A percentile compares a stretch with the other conserved stretches of the same genome.
Conservation (phyloP, 2,888 invertebrate genomes). For the Drosophila vallismaia region DNA sequence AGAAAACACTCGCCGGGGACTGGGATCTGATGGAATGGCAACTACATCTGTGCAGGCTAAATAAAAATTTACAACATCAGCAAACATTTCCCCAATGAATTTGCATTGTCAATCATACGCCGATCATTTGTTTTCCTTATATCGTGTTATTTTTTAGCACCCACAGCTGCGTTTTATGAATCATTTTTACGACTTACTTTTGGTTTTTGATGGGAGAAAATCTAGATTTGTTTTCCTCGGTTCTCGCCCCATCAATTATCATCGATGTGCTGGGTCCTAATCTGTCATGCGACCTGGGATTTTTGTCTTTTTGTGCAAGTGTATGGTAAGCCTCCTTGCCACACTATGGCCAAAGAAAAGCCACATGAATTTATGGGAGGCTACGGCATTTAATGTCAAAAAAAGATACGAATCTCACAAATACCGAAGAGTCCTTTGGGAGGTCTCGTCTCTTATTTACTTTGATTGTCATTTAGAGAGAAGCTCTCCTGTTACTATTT, state of each 20-base stretch:
- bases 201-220: constrained; percentile 15
- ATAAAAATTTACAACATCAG: constrained; percentile 45
- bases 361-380: constrained; percentile 46
- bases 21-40: constrained; percentile 4
- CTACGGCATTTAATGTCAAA: constrained; percentile 35
- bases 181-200: constrained; percentile 33
- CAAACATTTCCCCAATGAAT: constrained; percentile 32
- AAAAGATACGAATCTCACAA: constrained; percentile 4
- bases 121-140: constrained; percentile 29
- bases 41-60: constrained; percentile 31
- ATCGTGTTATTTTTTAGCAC: constrained; percentile 9
- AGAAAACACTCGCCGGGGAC: constrained; percentile 34
- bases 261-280: constrained; percentile 26
- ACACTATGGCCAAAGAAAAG: constrained; percentile 29
- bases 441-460: constrained; percentile 13
- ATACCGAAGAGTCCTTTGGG: constrained; percentile 13
- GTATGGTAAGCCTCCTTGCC: constrained; percentile 2
- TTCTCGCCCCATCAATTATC: constrained; percentile 34
- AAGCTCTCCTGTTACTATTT: neutral
- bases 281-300: constrained; percentile 34
- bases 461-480: neutral
- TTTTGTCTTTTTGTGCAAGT: constrained; percentile 16
- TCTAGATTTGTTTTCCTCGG: constrained; percentile 3
- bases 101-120: constrained; percentile 48
- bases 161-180: constrained; percentile 39